Evolutionary conservation across 2,797 vertebrate species (phyloP).

Genomic region (Myotis pilosus): DNA sequence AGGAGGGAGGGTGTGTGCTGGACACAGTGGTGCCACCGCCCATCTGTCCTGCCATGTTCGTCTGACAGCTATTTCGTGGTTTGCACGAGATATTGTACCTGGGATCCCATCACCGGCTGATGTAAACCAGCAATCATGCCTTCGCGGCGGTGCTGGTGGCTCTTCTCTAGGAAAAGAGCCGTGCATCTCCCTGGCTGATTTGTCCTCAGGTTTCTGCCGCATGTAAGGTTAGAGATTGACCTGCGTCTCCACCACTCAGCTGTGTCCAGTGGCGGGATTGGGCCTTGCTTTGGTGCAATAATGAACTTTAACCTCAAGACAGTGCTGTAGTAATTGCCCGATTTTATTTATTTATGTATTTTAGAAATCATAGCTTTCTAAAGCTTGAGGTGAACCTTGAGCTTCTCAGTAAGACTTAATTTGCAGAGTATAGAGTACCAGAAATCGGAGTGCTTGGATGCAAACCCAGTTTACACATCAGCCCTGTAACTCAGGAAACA

Average conservation of each 20-base stretch:
- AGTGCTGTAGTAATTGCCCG: not conserved
- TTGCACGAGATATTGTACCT: not conserved
- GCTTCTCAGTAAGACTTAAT: not conserved
- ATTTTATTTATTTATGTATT: not conserved
- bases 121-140: accelerated
- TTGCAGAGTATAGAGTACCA: not conserved
- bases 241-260: not conserved
- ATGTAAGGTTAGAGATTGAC: accelerated
- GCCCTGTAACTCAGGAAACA: not conserved
- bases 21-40: accelerated
- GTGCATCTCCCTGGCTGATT: accelerated
- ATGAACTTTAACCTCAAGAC: not conserved
- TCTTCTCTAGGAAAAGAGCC: not conserved
- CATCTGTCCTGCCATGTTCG: accelerated
- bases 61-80: not conserved
- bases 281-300: not conserved
- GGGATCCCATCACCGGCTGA: not conserved
- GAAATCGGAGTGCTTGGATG: not conserved
- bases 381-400: not conserved
- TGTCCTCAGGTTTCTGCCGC: accelerated
- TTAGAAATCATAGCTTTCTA: not conserved
- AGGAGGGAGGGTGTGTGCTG: not conserved
- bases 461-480: not conserved
- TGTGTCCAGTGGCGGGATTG: accelerated
- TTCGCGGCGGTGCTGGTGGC: not conserved